Base-by-base conservation (phyloP, 2,888 invertebrate genomes). In the Odontothrips loti region DNA sequence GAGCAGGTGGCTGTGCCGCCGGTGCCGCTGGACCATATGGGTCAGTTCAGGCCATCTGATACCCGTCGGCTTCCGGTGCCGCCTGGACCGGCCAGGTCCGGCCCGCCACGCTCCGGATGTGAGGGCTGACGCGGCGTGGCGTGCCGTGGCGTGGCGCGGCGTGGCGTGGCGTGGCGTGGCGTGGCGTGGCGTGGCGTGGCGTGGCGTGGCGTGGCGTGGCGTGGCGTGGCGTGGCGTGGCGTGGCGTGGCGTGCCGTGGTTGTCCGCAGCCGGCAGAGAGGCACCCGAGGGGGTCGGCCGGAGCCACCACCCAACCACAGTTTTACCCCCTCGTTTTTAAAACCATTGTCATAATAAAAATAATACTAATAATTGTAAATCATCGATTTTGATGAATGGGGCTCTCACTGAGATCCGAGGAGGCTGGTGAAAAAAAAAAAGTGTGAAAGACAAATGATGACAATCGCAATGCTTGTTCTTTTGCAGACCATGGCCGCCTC, bases 401-500 rank as follows among this genome's bases (percentile, higher is more conserved):
- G n/a, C n/a, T n/a, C n/a, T n/a, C n/a, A n/a, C n/a, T n/a, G n/a
- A n/a, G n/a, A n/a, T n/a, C n/a, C n/a, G n/a, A n/a, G n/a, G n/a
- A n/a, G n/a, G n/a, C n/a, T n/a, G n/a, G n/a, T n/a, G n/a, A n/a
- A n/a, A 51, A 51, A 51, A 4, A 51, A 51, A 51, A 51, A 51
- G 51, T 51, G 12, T 51, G 17, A 51, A 51, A 51, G 17, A 51
- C 12, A 51, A 48, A 48, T 11, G 51, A 20, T 51, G 6, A 43
- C 15, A 15, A 58, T 58, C 6, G 15, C 58, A 6, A 0, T 1
- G 68, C 23, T 23, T 68, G 15, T 58, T 58, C 20, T 58, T 58
- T 75, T 75, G 27, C 68, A 75, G 68, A 75, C 68, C 68, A 75
- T 75, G 68, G 68, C 68, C 23, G 23, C 68, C 68, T 27, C 68